Percentiles rank a stretch among this genome's conserved stretches.
Conservation (phyloP, 1,140 invertebrate species). For the Schmidtea mediterranea region DNA sequence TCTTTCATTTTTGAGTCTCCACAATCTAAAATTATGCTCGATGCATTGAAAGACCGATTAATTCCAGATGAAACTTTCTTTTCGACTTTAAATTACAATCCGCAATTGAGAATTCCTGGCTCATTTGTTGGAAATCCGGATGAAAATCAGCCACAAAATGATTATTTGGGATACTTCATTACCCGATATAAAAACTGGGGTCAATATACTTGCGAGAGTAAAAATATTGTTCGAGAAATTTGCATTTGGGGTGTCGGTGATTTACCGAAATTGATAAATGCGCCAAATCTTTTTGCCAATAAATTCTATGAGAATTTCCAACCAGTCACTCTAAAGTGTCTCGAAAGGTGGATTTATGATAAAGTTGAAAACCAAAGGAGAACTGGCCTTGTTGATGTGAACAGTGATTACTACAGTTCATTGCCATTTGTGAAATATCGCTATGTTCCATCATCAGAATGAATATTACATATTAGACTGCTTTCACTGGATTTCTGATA, state of each 20-base stretch:
- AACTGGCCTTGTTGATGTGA: too few species aligned
- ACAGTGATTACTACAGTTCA: too few species aligned
- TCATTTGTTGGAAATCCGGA: slow-evolving; percentile 3
- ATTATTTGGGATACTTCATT: too few species aligned
- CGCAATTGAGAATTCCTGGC: slow-evolving; percentile 8
- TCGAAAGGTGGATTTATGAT: slow-evolving; percentile 13
- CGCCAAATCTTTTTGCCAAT: slow-evolving; percentile 17
- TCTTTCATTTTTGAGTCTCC: slow-evolving; percentile 5
- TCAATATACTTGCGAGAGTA: background rate
- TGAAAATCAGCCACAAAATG: background rate
- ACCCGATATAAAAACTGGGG: slow-evolving; percentile 2
- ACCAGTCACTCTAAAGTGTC: slow-evolving; percentile 14
- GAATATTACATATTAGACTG: too few species aligned
- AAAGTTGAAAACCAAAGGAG: too few species aligned
- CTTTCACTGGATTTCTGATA: too few species aligned
- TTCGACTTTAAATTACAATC: slow-evolving; percentile 10
- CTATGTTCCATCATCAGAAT: too few species aligned
- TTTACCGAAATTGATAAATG: slow-evolving; percentile 10
- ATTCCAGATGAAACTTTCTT: slow-evolving; percentile 11
- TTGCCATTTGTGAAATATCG: too few species aligned
- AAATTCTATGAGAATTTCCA: slow-evolving; percentile 17
- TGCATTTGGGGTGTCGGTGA: slow-evolving; percentile 16
- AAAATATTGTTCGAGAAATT: slow-evolving; percentile 10
- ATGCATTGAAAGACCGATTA: background rate
- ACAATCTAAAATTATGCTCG: slow-evolving; percentile 1